Percentiles rank a stretch among this genome's conserved stretches.
Conservation (phyloP, 2,888 invertebrate genomes). For the Dryocosmus kuriphilus region DNA sequence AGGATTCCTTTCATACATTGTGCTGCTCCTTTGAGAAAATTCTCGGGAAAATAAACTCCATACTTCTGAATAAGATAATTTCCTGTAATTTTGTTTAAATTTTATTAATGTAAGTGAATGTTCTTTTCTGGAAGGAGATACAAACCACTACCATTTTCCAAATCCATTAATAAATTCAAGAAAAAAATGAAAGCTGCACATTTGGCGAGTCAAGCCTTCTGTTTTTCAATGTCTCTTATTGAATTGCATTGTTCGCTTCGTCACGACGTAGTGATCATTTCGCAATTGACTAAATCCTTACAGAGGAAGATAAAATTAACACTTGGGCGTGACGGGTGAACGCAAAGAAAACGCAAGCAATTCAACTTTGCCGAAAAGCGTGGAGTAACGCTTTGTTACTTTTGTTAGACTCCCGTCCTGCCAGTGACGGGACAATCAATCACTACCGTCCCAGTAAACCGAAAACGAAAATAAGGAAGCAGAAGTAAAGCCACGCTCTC, state of each 20-base stretch:
- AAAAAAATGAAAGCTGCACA: neutral
- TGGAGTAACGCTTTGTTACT: constrained; percentile 68
- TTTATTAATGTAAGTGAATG: too few species aligned
- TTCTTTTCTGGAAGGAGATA: neutral
- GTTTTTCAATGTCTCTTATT: neutral
- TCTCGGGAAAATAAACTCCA: too few species aligned
- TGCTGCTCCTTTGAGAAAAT: neutral
- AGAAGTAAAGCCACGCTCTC: constrained; percentile 51
- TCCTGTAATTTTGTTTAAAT: too few species aligned
- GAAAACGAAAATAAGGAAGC: constrained; percentile 66
- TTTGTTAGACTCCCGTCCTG: constrained; percentile 71
- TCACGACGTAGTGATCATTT: neutral
- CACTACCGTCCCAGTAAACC: constrained; percentile 68
- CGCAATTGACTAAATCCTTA: constrained; percentile 47
- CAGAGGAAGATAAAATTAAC: constrained; percentile 45
- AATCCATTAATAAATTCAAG: neutral
- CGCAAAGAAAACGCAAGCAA: constrained; percentile 57
- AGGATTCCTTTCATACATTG: neutral
- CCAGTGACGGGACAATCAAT: constrained; percentile 76
- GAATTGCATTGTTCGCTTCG: constrained; percentile 4
- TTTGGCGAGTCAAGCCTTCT: neutral
- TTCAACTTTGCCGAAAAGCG: constrained; percentile 67
- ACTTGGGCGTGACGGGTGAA: constrained; percentile 35
- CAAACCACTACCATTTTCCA: neutral
- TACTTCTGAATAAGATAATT: too few species aligned